These are phyloP conservation scores for Epizoanthus scotinus DNA, from an alignment of 92 coral and sea anemone genomes.

Conservation along the genomic window DNA sequence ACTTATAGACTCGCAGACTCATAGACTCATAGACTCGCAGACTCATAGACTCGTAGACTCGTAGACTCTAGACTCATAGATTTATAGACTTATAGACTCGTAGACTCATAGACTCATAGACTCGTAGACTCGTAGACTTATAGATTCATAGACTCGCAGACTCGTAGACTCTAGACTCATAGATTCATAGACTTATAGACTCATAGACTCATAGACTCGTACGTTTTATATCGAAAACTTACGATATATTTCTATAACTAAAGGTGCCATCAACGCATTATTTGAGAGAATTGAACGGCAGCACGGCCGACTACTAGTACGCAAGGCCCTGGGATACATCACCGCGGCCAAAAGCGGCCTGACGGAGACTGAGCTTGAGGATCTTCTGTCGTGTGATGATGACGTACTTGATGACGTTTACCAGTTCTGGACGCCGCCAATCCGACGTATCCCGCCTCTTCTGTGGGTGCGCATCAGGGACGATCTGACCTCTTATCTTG, in stretches of 20 bases:
- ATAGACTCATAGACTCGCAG: too few species aligned
- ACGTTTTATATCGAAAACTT: too few species aligned
- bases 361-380: slow-evolving; percentile 72
- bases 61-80: too few species aligned
- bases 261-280: slow-evolving; percentile 70
- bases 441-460: slow-evolving; percentile 67
- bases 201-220: too few species aligned
- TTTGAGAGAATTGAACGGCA: slow-evolving; percentile 69
- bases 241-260: background rate
- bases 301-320: slow-evolving; percentile 60
- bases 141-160: too few species aligned
- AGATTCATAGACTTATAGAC: too few species aligned
- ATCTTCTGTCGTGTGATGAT: slow-evolving; percentile 71
- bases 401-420: slow-evolving; percentile 70
- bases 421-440: slow-evolving; percentile 80
- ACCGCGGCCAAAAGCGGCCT: slow-evolving; percentile 80
- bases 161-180: too few species aligned
- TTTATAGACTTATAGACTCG: too few species aligned
- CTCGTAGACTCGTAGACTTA: too few species aligned
- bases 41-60: too few species aligned
- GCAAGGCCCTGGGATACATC: slow-evolving; percentile 65
- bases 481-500: slow-evolving; percentile 68
- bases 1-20: background rate
- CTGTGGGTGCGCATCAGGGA: slow-evolving; percentile 69
- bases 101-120: too few species aligned